Percentiles rank a stretch among this genome's conserved stretches.
Conservation (phyloP, 2,888 invertebrate genomes). For the Drosophila flavopinicola region DNA sequence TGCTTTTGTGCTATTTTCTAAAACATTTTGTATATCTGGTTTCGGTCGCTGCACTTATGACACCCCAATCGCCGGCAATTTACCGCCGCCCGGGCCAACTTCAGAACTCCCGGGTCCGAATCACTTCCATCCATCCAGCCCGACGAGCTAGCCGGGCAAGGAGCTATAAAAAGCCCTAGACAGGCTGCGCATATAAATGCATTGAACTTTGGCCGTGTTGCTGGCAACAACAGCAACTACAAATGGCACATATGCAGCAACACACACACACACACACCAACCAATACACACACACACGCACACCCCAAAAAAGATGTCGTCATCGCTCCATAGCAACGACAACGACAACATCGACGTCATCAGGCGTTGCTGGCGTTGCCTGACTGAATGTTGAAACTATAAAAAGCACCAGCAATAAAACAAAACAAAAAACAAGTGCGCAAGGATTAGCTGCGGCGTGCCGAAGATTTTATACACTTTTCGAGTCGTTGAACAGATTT, state of each 20-base stretch:
- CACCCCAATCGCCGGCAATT: slow-evolving; percentile 18
- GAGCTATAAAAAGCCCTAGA: slow-evolving; percentile 71
- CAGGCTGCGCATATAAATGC: slow-evolving; percentile 62
- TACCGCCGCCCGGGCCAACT: slow-evolving; percentile 9
- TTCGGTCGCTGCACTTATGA: slow-evolving; percentile 32
- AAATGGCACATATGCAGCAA: slow-evolving; percentile 43
- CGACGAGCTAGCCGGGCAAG: slow-evolving; percentile 39
- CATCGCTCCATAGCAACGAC: slow-evolving; percentile 74
- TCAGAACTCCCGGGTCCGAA: slow-evolving; percentile 2
- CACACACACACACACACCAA: slow-evolving; percentile 15
- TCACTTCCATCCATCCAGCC: slow-evolving; percentile 10
- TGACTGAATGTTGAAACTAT: slow-evolving; percentile 64
- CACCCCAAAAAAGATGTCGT: slow-evolving; percentile 74
- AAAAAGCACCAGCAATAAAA: too few species aligned
- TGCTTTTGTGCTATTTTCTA: neutral
- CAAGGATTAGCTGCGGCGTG: too few species aligned
- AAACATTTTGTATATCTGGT: neutral
- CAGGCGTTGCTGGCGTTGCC: slow-evolving; percentile 61
- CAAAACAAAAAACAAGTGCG: too few species aligned
- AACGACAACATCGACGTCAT: slow-evolving; percentile 61
- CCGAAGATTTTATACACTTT: too few species aligned
- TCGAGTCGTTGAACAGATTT: too few species aligned
- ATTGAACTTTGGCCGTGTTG: slow-evolving; percentile 75
- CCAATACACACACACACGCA: slow-evolving; percentile 11
- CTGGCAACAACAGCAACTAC: slow-evolving; percentile 23